Evolutionary conservation across 1,140 invertebrate species (phyloP).

Genomic region (Acromyrmex charruanus): DNA sequence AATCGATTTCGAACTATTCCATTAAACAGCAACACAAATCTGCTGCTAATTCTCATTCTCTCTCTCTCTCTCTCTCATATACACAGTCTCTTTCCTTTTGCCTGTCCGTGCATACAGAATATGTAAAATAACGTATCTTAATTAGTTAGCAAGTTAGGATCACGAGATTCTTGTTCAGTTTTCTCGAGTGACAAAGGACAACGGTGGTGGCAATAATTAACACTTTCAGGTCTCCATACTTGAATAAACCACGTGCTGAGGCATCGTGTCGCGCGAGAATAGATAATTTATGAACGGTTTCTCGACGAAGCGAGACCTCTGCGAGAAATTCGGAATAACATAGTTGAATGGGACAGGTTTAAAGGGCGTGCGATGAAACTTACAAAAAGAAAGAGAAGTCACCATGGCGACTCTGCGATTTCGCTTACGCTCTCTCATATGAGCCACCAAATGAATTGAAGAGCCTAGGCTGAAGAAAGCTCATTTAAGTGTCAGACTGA

Average conservation of each 20-base stretch:
- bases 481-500: conserved; percentile 42
- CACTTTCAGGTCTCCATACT: not conserved
- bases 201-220: conserved; percentile 35
- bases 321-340: not conserved
- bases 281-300: conserved; percentile 41
- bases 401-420: conserved; percentile 53
- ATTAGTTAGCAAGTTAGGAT: conserved; percentile 8
- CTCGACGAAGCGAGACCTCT: not conserved
- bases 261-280: not conserved
- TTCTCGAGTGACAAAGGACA: conserved; percentile 19
- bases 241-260: conserved; percentile 27
- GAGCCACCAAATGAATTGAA: conserved; percentile 21
- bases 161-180: conserved; percentile 18
- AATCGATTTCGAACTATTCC: conserved; percentile 49
- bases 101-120: not conserved
- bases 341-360: conserved; percentile 22
- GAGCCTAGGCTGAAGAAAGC: conserved; percentile 48
- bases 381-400: conserved; percentile 9
- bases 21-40: conserved; percentile 51
- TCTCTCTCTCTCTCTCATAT: not conserved
- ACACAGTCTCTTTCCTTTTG: not conserved
- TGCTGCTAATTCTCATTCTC: conserved; percentile 13
- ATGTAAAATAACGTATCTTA: conserved; percentile 30
- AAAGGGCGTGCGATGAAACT: not conserved
- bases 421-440: conserved; percentile 9